A percentile compares a stretch with the other conserved stretches of the same genome.
Conservation (phyloP, 2,888 invertebrate species). For the Andrena praecox region DNA sequence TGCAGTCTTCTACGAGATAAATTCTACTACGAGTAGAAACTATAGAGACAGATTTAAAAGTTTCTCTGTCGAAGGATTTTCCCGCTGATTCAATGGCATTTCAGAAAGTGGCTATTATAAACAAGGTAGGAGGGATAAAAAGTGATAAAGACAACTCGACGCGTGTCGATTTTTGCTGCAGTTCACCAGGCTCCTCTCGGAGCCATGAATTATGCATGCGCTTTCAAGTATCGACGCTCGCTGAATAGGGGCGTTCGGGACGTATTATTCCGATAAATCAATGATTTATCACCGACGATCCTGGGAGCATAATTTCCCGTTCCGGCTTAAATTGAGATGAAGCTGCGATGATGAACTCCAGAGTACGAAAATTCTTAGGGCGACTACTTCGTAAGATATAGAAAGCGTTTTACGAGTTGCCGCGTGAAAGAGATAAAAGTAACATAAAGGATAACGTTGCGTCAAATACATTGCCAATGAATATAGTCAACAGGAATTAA, state of each 20-base stretch:
- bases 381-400: background rate
- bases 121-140: background rate
- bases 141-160: background rate
- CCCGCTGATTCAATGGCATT: background rate
- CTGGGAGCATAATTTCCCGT: constrained; percentile 32
- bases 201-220: constrained; percentile 65
- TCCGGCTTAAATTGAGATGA: constrained; percentile 1
- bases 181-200: constrained; percentile 12
- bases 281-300: constrained; percentile 51
- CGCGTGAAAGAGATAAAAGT: background rate
- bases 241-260: constrained; percentile 35
- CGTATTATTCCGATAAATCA: constrained; percentile 43
- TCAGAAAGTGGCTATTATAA: background rate
- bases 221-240: constrained; percentile 44
- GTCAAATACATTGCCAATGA: background rate
- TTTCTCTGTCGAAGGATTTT: background rate
- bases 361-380: background rate
- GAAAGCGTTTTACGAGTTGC: background rate
- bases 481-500: background rate
- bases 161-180: constrained; percentile 3
- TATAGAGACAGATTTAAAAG: background rate
- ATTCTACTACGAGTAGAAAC: no score
- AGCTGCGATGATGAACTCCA: background rate
- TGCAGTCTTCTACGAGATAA: no score
- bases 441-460: background rate